Evolutionary conservation across 2,797 vertebrate genomes (phyloP), one percentile per base, ranked within the genome.

Genomic region (Sparus aurata): DNA sequence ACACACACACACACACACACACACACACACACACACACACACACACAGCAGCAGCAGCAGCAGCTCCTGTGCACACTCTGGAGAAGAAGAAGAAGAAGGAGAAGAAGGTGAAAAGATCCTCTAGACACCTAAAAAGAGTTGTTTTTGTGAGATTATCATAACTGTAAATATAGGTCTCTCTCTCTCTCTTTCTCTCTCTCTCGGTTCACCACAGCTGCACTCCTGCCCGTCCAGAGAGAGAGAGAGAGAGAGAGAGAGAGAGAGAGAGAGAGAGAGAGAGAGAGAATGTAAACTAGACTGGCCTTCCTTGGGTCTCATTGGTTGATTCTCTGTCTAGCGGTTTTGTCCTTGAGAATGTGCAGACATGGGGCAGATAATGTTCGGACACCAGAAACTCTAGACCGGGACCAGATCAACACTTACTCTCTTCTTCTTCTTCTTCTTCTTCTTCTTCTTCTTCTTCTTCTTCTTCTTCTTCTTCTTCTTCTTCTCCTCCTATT

Each of bases 291-390:
- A 93, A 92, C 91, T 83, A 85, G 87, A 86, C 90, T 86, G 71
- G 82, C 85, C 83, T 89, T 86, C 73, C 90, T 79, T 61, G 43
- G 84, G 82, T 84, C 93, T 91, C 88, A 92, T 92, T 93, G 91
- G 90, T 91, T 89, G 86, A 89, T 84, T 90, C 78, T 25, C 73
- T 85, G 85, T 85, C 74, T 92, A 87, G 93, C 89, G 69, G 85
- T 92, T 92, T 89, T 94, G 95, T 93, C 95, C 95, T 96, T 96
- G 95, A 95, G 92, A 96, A 95, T 95, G 95, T 96, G 94, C 95
- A 95, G 95, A 95, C 95, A 94, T 81, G 89, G 85, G 83, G 91
- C 94, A 96, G 95, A 96, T 96, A 96, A 95, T 96, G 94, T 95
- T 95, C 95, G 94, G 94, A 95, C 95, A 95, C 94, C 91, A 94